These are phyloP conservation scores for Hemichromis elongatus DNA, from an alignment of 2,113 vertebrate species.

Conservation along the genomic window DNA sequence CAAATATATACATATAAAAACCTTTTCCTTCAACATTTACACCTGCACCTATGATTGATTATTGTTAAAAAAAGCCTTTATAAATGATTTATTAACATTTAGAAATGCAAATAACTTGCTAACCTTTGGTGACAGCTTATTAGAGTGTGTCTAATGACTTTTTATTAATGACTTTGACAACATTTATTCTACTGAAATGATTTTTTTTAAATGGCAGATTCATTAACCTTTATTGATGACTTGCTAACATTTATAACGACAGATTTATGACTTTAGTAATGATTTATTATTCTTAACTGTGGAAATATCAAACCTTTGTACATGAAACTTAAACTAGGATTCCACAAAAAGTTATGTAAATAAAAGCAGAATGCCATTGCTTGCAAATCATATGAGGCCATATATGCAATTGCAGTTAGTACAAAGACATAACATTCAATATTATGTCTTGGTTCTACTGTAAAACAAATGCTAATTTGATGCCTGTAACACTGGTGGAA, in stretches of 20 bases:
- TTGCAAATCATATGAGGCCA: neutral
- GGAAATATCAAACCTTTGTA: neutral
- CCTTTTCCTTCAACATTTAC: neutral
- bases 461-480: neutral
- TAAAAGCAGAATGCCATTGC: neutral
- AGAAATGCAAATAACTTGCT: neutral
- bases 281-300: neutral
- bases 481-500: neutral
- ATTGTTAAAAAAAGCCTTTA: neutral
- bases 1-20: neutral
- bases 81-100: neutral
- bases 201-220: neutral
- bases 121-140: neutral
- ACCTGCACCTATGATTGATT: neutral
- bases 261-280: neutral
- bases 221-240: conserved; percentile 21
- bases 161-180: conserved; percentile 16
- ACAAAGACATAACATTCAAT: neutral
- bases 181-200: neutral
- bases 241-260: neutral
- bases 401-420: neutral
- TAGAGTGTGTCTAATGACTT: neutral
- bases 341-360: neutral
- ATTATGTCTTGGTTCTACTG: neutral
- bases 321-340: neutral